Evolutionary conservation across 2,888 invertebrate genomes (phyloP).

Genomic region (Yponomeuta cagnagella): DNA sequence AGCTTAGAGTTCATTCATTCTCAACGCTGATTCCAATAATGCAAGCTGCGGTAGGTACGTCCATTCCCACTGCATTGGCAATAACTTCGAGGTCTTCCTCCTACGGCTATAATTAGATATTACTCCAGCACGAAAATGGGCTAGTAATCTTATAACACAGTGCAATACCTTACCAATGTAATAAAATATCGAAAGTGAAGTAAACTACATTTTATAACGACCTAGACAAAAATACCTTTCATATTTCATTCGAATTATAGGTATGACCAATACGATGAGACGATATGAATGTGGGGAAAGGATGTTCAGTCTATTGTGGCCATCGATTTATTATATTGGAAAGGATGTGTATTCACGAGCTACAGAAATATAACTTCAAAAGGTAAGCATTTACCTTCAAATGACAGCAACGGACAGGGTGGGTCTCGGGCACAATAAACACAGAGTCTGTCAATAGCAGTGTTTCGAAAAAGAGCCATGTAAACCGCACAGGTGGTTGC

Average conservation of each 20-base stretch:
- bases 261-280: background rate
- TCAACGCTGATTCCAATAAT: conserved; percentile 11
- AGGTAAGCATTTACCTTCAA: conserved; percentile 12
- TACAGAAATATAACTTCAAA: background rate
- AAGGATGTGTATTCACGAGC: background rate
- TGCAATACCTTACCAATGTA: background rate
- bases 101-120: background rate
- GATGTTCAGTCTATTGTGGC: background rate
- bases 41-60: background rate
- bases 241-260: background rate
- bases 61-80: conserved; percentile 1
- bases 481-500: conserved; percentile 61
- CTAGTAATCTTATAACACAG: background rate
- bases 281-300: background rate
- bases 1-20: conserved; percentile 36
- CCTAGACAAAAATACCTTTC: background rate
- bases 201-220: background rate
- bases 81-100: conserved; percentile 2
- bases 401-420: background rate
- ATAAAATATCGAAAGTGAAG: background rate
- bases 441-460: conserved; percentile 41
- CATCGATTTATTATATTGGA: background rate
- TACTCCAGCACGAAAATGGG: background rate
- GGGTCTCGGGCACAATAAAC: conserved; percentile 21
- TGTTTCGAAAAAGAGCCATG: conserved; percentile 43